Evolutionary conservation across 2,888 invertebrate genomes (phyloP).

Genomic region (Acanthococcus lagerstroemiae): DNA sequence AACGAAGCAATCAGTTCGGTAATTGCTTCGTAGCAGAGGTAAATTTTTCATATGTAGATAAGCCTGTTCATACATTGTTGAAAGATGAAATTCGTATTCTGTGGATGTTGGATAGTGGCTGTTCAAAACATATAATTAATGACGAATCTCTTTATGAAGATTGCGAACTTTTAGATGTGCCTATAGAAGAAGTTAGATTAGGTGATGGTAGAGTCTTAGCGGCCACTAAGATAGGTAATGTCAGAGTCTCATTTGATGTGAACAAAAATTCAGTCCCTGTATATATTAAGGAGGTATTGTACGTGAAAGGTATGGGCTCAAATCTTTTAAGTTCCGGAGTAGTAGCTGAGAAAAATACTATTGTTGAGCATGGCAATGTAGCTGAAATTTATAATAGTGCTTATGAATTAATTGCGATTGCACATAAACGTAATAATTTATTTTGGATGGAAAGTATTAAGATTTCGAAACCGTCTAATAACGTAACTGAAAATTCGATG

Average conservation of each 20-base stretch:
- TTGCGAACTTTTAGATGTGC: slow-evolving; percentile 30
- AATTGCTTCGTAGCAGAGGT: not conserved
- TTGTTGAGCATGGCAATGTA: not conserved
- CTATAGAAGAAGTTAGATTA: slow-evolving; percentile 33
- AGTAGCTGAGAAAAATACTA: not conserved
- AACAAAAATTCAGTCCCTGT: not conserved
- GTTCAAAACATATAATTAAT: slow-evolving; percentile 33
- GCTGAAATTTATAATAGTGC: not conserved
- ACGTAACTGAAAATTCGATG: not conserved
- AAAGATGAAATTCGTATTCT: not conserved
- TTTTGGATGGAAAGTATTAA: not conserved
- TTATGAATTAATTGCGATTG: not conserved
- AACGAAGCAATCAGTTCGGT: not conserved
- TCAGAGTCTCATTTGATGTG: slow-evolving; percentile 20
- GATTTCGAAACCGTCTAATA: not conserved
- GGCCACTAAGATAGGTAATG: slow-evolving; percentile 31
- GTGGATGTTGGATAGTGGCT: slow-evolving; percentile 33
- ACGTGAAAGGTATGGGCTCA: not conserved
- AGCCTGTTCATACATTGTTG: not conserved
- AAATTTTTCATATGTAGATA: not conserved
- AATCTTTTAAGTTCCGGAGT: not conserved
- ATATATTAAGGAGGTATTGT: not conserved
- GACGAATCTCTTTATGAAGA: slow-evolving; percentile 25
- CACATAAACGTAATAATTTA: not conserved
- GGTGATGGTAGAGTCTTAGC: slow-evolving; percentile 29